Evolutionary conservation across 2,888 invertebrate species (phyloP).

Genomic region (Amphipyra berbera): DNA sequence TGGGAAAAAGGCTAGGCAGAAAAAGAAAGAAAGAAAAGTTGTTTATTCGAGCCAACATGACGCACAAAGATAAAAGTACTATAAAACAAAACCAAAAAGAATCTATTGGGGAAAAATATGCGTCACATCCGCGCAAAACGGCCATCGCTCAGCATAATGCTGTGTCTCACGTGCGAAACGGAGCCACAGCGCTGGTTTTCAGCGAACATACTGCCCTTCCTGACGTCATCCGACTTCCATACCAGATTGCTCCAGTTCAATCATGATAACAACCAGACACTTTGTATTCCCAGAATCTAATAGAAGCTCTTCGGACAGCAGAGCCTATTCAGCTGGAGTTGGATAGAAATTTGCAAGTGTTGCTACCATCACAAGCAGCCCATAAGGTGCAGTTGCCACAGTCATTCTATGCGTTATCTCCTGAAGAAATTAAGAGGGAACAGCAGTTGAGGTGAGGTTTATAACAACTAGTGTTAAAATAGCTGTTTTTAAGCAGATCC

Average conservation of each 20-base stretch:
- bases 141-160: too few relatives aligned
- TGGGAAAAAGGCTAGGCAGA: too few relatives aligned
- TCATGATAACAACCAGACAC: background rate
- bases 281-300: conserved; percentile 88
- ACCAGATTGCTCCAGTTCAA: too few relatives aligned
- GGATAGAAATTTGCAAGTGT: conserved; percentile 96
- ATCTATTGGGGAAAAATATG: too few relatives aligned
- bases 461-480: background rate
- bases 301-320: conserved; percentile 94
- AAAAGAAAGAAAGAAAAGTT: too few relatives aligned
- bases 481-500: too few relatives aligned
- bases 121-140: too few relatives aligned
- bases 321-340: conserved; percentile 95
- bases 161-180: too few relatives aligned
- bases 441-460: conserved; percentile 91
- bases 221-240: background rate
- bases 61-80: too few relatives aligned
- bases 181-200: too few relatives aligned
- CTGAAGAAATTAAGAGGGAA: conserved; percentile 96
- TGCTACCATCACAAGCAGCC: conserved; percentile 94
- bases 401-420: conserved; percentile 95
- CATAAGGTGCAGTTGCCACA: conserved; percentile 92
- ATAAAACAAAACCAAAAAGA: too few relatives aligned
- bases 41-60: too few relatives aligned
- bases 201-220: background rate